Evolutionary conservation across 2,113 vertebrate species (phyloP).

Genomic region (Petrocephalus zakoni): DNA sequence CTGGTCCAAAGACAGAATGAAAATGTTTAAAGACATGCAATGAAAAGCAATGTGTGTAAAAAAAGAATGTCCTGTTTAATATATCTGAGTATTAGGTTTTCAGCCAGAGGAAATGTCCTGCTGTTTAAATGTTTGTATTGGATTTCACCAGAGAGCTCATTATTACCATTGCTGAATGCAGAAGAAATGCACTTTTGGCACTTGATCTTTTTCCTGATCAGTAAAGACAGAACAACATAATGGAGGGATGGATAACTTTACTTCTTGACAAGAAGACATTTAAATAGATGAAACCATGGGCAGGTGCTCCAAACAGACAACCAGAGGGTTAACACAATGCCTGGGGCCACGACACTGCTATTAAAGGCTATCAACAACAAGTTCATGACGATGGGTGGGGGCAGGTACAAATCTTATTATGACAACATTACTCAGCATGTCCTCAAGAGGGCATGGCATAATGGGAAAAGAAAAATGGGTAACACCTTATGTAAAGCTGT

Average conservation of each 20-base stretch:
- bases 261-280: background rate
- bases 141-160: background rate
- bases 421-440: conserved; percentile 3
- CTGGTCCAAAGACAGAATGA: background rate
- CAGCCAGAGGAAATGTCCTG: background rate
- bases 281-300: background rate
- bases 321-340: conserved; percentile 6
- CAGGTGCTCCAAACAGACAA: background rate
- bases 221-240: background rate
- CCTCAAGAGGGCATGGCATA: conserved; percentile 8
- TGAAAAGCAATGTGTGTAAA: background rate
- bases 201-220: background rate
- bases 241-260: background rate
- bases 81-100: background rate
- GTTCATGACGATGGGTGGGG: background rate
- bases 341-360: background rate
- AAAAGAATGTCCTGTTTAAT: background rate
- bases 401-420: background rate
- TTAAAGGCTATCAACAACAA: background rate
- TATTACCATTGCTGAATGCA: background rate
- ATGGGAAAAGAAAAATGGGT: conserved; percentile 19
- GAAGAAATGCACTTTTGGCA: background rate
- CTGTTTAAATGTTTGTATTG: background rate
- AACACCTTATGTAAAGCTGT: background rate
- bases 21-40: background rate